A percentile compares a stretch with the other conserved stretches of the same genome.
phyloP scores from a whole-genome alignment of 2,113 vertebrate genomes.

The Fregata magnificens region DNA sequence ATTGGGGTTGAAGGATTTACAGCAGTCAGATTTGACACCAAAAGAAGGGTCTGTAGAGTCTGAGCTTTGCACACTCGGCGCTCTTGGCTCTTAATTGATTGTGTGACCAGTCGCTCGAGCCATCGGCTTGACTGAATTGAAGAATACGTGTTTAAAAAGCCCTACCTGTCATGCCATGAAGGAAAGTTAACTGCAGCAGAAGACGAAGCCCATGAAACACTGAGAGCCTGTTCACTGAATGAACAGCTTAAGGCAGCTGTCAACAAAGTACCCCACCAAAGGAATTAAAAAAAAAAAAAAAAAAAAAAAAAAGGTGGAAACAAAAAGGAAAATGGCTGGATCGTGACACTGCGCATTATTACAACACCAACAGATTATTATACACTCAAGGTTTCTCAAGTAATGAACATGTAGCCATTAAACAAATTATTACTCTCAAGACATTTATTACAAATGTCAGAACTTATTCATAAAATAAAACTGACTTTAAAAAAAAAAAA shows the following conservation, averaged over 20 bases:
- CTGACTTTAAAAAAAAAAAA: conserved; percentile 57
- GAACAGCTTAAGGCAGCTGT: conserved; percentile 72
- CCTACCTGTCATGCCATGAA: conserved; percentile 28
- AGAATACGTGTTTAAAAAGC: not conserved
- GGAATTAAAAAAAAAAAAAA: not conserved
- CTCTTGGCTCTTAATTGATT: not conserved
- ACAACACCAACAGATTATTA: conserved; percentile 55
- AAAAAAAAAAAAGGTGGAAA: not conserved
- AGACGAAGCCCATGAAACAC: conserved; percentile 60
- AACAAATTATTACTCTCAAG: conserved; percentile 80
- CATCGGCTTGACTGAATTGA: not conserved
- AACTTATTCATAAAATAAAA: conserved; percentile 81
- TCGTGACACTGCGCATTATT: conserved; percentile 46
- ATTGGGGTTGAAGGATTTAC: not conserved
- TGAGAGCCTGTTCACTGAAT: conserved; percentile 67
- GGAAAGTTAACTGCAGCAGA: conserved; percentile 44
- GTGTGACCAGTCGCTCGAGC: not conserved
- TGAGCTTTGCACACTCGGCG: not conserved
- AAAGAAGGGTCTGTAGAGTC: not conserved
- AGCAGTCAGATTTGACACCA: not conserved
- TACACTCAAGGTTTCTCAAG: conserved; percentile 72
- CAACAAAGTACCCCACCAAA: conserved; percentile 59
- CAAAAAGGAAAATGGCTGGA: conserved; percentile 26
- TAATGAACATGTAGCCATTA: conserved; percentile 76
- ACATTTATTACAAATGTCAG: conserved; percentile 85